phyloP scores from a whole-genome alignment of 2,888 invertebrate genomes.

The Phyto melanocephala region DNA sequence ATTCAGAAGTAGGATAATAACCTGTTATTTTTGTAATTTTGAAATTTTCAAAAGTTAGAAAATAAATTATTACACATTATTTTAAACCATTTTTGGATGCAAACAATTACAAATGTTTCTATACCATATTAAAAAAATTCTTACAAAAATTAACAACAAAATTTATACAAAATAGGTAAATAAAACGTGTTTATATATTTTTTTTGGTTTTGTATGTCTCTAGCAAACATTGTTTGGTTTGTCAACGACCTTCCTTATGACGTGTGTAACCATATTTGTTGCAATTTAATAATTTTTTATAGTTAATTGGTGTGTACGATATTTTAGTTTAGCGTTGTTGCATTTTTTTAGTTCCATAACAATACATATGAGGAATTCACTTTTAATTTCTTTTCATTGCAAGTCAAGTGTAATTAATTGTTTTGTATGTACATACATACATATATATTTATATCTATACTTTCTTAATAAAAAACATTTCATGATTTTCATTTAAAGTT shows the following conservation, averaged over 20 bases:
- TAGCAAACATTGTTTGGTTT: slow-evolving; percentile 56
- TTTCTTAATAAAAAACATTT: slow-evolving; percentile 15
- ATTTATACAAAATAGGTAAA: slow-evolving; percentile 21
- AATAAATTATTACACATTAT: slow-evolving; percentile 40
- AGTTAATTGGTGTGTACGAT: slow-evolving; percentile 49
- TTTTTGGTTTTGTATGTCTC: slow-evolving; percentile 49
- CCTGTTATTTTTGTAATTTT: not conserved
- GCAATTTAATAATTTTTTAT: slow-evolving; percentile 67
- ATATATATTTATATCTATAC: not conserved
- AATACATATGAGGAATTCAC: slow-evolving; percentile 67
- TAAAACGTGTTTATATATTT: slow-evolving; percentile 56
- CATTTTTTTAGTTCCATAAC: slow-evolving; percentile 63
- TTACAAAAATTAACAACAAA: slow-evolving; percentile 27
- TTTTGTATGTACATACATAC: slow-evolving; percentile 22
- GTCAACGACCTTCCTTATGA: slow-evolving; percentile 66
- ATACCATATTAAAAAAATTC: slow-evolving; percentile 41
- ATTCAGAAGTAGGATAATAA: no score
- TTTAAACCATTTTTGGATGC: slow-evolving; percentile 58
- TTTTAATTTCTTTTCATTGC: slow-evolving; percentile 77
- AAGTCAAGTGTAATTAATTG: slow-evolving; percentile 61
- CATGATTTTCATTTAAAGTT: slow-evolving; percentile 2
- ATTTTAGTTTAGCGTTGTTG: slow-evolving; percentile 29
- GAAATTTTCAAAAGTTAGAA: not conserved
- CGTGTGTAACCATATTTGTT: slow-evolving; percentile 65
- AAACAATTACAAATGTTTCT: slow-evolving; percentile 38